Base-by-base conservation (phyloP, 2,797 vertebrate genomes). In the Chanos chanos region DNA sequence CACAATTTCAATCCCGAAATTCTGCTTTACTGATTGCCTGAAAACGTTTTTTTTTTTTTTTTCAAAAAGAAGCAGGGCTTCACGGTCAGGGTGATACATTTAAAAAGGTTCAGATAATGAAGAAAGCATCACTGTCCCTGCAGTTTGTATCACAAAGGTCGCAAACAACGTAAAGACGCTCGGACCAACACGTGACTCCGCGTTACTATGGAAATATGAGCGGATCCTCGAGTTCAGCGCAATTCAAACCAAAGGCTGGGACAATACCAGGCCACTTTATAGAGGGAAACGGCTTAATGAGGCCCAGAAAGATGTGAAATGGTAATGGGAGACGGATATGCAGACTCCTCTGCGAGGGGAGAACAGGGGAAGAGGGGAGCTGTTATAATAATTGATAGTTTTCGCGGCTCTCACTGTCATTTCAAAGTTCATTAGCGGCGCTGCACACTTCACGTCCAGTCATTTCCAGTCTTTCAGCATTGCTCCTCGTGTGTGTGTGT, bases 371-470 rank as follows among this genome's bases (percentile, higher is more conserved):
- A n/a, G n/a, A n/a, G 9, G 13, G 8, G 31, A 61, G 61, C 36
- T 37, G 64, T 63, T 65, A 64, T 69, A 59, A 65, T 70, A 65
- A 72, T 72, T 67, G 63, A 73, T 73, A 62, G 71, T 34, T 50
- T 61, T 68, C 48, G 61, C 41, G 18, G 12, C 61, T 70, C 48
- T 70, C 48, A 54, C 64, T 68, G 43, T 62, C 66, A 70, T 73
- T 77, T 74, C 63, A 68, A 72, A 70, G 68, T 73, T 72, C 71
- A 74, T 79, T 77, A 70, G 37, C 61, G 34, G 24, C 16, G 21
- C 61, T 37, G 24, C 41, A 52, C 63, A 63, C 43, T 51, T 56
- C 61, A 36, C n/a, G 7, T 61, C 53, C 37, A 45, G 55, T 74
- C 19, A 70, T 72, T 66, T 66, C 41, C 7, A 50, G 16, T 41